Base-by-base conservation (phyloP, 1,140 invertebrate species). In the Heliconius melpomene region DNA sequence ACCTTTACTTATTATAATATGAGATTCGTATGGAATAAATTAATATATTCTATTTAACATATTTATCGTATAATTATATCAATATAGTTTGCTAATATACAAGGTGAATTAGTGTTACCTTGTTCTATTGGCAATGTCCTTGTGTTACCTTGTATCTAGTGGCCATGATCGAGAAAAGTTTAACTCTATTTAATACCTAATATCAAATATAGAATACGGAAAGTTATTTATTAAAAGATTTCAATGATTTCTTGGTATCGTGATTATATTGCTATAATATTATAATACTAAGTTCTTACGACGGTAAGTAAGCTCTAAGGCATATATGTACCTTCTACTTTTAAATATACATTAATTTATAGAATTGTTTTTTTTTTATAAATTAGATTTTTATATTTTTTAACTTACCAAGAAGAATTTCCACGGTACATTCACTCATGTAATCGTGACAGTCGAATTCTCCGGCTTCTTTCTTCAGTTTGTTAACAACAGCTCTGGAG, bases 341-440 rank as follows among this genome's bases (percentile, higher is more conserved):
- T 20, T 52, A 52, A 52, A 7, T 52, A 7, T 20, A n/a, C n/a
- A n/a, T n/a, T n/a, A n/a, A n/a, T n/a, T n/a, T n/a, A n/a, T n/a
- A n/a, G n/a, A n/a, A n/a, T n/a, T n/a, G n/a, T n/a, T n/a, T n/a
- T n/a, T n/a, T n/a, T n/a, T n/a, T n/a, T n/a, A n/a, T n/a, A n/a
- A n/a, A n/a, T n/a, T n/a, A n/a, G n/a, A n/a, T n/a, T n/a, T n/a
- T n/a, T n/a, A n/a, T n/a, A n/a, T n/a, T 36, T 7, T 36, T 36
- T 7, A 66, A 95, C 95, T 95, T 94, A 96, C 96, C 96, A 77
- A 98, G 93, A 72, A 98, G 95, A 82, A 97, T 97, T 93, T 98
- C 97, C 2, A 98, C 97, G 20, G 97, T 98, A 75, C 96, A 96
- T 87, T 97, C 97, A 84, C 97, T 97, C 97, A 98, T 97, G 94